phyloP scores from a whole-genome alignment of 2,113 vertebrate genomes.

The Marcusenius ussheri region DNA sequence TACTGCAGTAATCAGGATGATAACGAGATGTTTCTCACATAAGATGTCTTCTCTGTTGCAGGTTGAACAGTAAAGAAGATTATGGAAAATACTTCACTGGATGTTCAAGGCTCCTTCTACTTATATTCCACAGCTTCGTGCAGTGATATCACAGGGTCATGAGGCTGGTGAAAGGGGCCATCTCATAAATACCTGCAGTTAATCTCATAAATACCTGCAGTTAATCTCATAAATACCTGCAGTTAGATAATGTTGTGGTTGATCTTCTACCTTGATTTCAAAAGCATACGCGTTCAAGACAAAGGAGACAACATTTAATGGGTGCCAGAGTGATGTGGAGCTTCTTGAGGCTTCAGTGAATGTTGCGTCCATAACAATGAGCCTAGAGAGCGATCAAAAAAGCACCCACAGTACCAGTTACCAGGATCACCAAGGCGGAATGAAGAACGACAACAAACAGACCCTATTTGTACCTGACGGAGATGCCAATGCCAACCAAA shows the following conservation, averaged over 20 bases:
- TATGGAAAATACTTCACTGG: background rate
- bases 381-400: conserved; percentile 40
- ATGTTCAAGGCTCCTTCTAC: background rate
- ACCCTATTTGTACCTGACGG: conserved; percentile 31
- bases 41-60: background rate
- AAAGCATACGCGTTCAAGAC: conserved; percentile 3
- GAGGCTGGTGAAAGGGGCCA: background rate
- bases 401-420: conserved; percentile 14
- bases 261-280: conserved; percentile 1
- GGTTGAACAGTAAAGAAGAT: background rate
- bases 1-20: background rate
- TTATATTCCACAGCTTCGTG: background rate
- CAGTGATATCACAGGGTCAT: background rate
- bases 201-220: background rate
- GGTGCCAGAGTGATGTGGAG: background rate
- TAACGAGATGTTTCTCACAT: background rate
- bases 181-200: background rate
- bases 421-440: conserved; percentile 33
- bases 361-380: conserved; percentile 38
- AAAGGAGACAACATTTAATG: conserved; percentile 19
- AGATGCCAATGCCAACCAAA: conserved; percentile 60
- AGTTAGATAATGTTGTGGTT: background rate
- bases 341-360: background rate
- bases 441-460: conserved; percentile 56
- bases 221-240: background rate